Evolutionary conservation across 2,113 vertebrate species (phyloP).

Genomic region (Bungarus multicinctus): DNA sequence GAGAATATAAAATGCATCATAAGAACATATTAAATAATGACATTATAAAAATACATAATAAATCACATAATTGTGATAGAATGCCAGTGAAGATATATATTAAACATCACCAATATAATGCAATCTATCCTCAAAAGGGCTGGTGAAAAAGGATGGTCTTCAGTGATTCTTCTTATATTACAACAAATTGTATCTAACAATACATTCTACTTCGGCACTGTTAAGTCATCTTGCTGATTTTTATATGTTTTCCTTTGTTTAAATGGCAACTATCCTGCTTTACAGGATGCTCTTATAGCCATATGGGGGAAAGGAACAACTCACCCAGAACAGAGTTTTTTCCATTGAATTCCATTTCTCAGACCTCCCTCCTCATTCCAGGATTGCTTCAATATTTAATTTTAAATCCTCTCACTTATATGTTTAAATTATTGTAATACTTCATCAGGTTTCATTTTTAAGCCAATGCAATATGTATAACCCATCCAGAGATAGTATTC

Average conservation of each 20-base stretch:
- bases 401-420: conserved; percentile 75
- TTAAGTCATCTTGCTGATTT: conserved; percentile 26
- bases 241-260: conserved; percentile 55
- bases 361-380: conserved; percentile 60
- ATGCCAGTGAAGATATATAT: background rate
- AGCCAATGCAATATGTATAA: conserved; percentile 74
- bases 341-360: conserved; percentile 69
- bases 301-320: conserved; percentile 60
- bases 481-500: conserved; percentile 50
- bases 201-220: conserved; percentile 17
- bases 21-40: background rate
- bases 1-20: background rate
- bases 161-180: background rate
- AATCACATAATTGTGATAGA: background rate
- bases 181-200: conserved; percentile 39
- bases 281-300: conserved; percentile 58
- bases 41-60: background rate
- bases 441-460: conserved; percentile 77
- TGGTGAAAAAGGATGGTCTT: background rate
- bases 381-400: conserved; percentile 77
- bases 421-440: conserved; percentile 77
- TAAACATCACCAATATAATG: background rate
- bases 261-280: conserved; percentile 58
- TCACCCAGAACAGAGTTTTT: conserved; percentile 64
- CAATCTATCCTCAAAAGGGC: background rate